phyloP scores from a whole-genome alignment of 2,113 vertebrate genomes.

The Ictalurus furcatus region DNA sequence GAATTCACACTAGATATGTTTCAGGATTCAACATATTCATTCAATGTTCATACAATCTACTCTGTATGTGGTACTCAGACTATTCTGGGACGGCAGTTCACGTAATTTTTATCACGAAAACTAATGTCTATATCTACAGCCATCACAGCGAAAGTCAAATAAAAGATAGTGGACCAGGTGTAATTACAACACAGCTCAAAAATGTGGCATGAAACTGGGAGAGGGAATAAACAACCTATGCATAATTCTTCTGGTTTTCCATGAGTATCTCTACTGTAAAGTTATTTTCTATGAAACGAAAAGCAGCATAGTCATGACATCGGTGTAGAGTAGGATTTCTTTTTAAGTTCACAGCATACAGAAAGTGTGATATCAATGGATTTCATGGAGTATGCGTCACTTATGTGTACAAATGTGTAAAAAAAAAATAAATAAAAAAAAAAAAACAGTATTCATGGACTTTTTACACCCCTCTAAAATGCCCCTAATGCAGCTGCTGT shows the following conservation, averaged over 20 bases:
- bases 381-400: neutral
- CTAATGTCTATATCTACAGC: neutral
- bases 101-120: neutral
- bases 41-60: neutral
- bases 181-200: neutral
- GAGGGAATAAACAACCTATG: neutral
- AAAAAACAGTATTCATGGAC: neutral
- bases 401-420: neutral
- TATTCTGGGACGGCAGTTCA: neutral
- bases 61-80: neutral
- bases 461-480: neutral
- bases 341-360: neutral
- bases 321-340: neutral
- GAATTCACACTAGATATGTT: neutral
- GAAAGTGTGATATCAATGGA: neutral
- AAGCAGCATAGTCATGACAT: neutral
- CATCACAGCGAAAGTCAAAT: neutral
- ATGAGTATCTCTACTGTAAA: neutral
- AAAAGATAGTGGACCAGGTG: neutral
- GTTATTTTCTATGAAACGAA: neutral
- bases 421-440: neutral
- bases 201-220: neutral
- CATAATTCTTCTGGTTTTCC: neutral
- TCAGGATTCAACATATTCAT: neutral
- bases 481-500: neutral